These are phyloP conservation scores for Cynopterus brachyotis DNA, from an alignment of 2,113 vertebrate species.

Conservation along the genomic window DNA sequence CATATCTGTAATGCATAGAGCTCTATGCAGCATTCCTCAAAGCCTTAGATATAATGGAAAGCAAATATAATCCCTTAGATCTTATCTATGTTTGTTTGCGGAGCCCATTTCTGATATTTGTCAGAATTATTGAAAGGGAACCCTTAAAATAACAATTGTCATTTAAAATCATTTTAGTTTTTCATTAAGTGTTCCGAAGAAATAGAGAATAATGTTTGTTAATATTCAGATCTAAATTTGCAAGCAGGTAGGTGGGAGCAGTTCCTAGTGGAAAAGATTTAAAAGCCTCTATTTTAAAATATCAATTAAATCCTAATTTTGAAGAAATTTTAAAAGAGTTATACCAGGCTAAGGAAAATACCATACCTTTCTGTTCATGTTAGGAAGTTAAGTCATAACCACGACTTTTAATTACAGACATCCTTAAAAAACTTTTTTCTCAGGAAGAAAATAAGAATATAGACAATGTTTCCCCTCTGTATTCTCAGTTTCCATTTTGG, in stretches of 20 bases:
- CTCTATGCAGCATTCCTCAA: not conserved
- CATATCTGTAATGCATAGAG: not conserved
- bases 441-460: not conserved
- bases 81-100: not conserved
- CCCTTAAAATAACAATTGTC: constrained; percentile 28
- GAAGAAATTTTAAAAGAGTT: constrained; percentile 29
- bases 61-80: not conserved
- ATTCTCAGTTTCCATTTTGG: not conserved
- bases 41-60: not conserved
- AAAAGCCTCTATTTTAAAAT: constrained; percentile 64
- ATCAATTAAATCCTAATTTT: constrained; percentile 39
- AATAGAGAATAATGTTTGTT: constrained; percentile 59
- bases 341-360: not conserved
- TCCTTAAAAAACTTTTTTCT: constrained; percentile 42
- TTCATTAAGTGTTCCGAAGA: constrained; percentile 42
- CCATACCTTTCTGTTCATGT: not conserved
- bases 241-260: constrained; percentile 61
- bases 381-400: constrained; percentile 31
- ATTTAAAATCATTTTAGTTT: constrained; percentile 39
- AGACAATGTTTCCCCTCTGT: not conserved
- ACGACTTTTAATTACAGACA: constrained; percentile 51
- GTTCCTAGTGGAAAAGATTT: constrained; percentile 57
- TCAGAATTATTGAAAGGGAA: constrained; percentile 56
- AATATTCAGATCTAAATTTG: constrained; percentile 72
- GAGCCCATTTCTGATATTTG: not conserved